Base-by-base conservation (phyloP, 2,888 invertebrate genomes). In the Melikaiella ostensackeni region DNA sequence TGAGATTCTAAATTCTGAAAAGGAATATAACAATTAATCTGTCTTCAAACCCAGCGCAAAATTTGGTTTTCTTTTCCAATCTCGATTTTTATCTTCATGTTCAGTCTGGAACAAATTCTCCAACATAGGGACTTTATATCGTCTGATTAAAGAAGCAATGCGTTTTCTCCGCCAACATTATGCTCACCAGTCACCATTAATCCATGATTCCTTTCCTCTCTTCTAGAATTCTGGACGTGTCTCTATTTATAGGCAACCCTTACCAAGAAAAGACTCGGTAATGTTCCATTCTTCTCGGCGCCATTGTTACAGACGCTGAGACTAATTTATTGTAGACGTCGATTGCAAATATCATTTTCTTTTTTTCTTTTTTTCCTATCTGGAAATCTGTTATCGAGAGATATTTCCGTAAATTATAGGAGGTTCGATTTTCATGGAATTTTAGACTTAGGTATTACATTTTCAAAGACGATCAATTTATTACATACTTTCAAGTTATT, bases 251-350 rank as follows among this genome's bases (percentile, higher is more conserved):
- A 46, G 66, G 19, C 24, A 42, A 42, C 27, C 42, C 66, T 46
- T 24, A 46, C 42, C 19, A 27, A 27, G 66, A 66, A 66, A 66
- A 66, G 64, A 66, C 64, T 66, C 21, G 30, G 63, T 63, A 63
- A 63, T 38, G 42, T 46, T 66, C 66, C 27, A 66, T 66, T 66
- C 66, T 66, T 46, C 42, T 66, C 42, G 42, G 19, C 16, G 46
- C 42, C 66, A 66, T 66, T 66, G 66, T 66, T 66, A 46, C 66
- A 66, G 24, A 16, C 42, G 24, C 24, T 16, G 66, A 66, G 66
- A 66, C 66, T 66, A 46, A 46, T 66, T 66, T 46, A 66, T 64
- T 66, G 66, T 24, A 19, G 66, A 66, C 66, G 42, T 66, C 66
- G 66, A 66, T 66, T 66, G 42, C 66, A 66, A 66, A 66, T 66